These are phyloP conservation scores for Rhysida immarginata DNA, from an alignment of 1,140 invertebrate genomes.

Conservation along the genomic window DNA sequence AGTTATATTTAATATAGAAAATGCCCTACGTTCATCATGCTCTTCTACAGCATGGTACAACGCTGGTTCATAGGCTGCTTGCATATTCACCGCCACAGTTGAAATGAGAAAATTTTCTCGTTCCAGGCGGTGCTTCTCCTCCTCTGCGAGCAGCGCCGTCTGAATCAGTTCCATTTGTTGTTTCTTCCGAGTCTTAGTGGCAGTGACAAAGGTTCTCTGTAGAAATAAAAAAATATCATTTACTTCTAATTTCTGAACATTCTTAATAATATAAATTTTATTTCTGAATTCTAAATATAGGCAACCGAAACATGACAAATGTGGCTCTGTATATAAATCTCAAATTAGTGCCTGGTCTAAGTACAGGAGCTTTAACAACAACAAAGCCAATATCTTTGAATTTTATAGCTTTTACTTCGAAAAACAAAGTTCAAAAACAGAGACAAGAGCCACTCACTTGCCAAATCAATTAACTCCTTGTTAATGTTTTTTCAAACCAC, in stretches of 20 bases:
- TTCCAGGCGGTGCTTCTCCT: conserved; percentile 85
- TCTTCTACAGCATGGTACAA: conserved; percentile 65
- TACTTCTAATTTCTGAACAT: not conserved
- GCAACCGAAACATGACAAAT: too few species aligned
- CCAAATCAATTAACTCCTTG: too few species aligned
- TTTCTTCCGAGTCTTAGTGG: conserved; percentile 95
- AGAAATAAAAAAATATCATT: conserved; percentile 23
- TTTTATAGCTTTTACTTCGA: too few species aligned
- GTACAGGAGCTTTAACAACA: too few species aligned
- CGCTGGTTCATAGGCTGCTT: conserved; percentile 91
- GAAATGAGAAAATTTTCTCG: conserved; percentile 92
- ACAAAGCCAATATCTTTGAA: too few species aligned
- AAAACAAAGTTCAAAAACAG: too few species aligned
- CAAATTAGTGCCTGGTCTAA: too few species aligned
- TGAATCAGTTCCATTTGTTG: conserved; percentile 97
- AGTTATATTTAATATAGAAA: too few species aligned
- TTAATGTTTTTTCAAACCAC: too few species aligned
- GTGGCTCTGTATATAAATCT: too few species aligned
- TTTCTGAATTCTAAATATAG: too few species aligned
- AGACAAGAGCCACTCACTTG: too few species aligned
- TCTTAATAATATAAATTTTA: not conserved
- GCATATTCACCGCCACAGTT: conserved; percentile 85
- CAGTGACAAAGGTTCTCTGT: conserved; percentile 88
- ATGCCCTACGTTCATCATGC: conserved; percentile 60
- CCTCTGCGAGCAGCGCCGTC: conserved; percentile 81